phyloP scores from a whole-genome alignment of 1,140 invertebrate species.

The Ceratina japonica region DNA sequence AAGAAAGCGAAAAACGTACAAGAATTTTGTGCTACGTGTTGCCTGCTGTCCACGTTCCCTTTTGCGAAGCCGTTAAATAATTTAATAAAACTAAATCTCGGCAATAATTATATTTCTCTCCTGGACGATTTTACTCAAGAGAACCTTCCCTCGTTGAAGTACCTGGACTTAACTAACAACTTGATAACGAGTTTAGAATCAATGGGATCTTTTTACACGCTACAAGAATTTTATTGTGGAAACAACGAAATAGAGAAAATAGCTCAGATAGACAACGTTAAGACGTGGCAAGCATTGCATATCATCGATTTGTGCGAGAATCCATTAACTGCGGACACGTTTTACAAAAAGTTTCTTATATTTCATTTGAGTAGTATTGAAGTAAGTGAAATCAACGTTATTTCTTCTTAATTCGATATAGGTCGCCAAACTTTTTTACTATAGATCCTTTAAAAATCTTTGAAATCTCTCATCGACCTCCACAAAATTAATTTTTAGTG shows the following conservation, averaged over 20 bases:
- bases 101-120: conserved; percentile 48
- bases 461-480: no score
- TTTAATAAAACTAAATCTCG: conserved; percentile 53
- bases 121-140: conserved; percentile 40
- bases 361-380: conserved; percentile 37
- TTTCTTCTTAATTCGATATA: no score
- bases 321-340: conserved; percentile 30
- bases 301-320: conserved; percentile 55
- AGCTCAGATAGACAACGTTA: conserved; percentile 51
- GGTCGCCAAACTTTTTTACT: no score
- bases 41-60: conserved; percentile 28
- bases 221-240: conserved; percentile 57
- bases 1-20: conserved; percentile 4
- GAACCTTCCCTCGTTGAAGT: conserved; percentile 52
- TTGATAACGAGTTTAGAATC: conserved; percentile 43
- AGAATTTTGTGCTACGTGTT: conserved; percentile 47
- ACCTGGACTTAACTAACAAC: conserved; percentile 60
- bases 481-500: no score
- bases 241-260: conserved; percentile 52
- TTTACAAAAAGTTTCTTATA: conserved; percentile 54
- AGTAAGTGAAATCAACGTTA: conserved; percentile 7
- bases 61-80: conserved; percentile 25
- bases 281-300: conserved; percentile 46
- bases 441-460: neutral
- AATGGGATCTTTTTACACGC: conserved; percentile 44